Percentiles rank a stretch among this genome's conserved stretches.
phyloP scores from a whole-genome alignment of 2,888 invertebrate species.

The Plebejus argus region DNA sequence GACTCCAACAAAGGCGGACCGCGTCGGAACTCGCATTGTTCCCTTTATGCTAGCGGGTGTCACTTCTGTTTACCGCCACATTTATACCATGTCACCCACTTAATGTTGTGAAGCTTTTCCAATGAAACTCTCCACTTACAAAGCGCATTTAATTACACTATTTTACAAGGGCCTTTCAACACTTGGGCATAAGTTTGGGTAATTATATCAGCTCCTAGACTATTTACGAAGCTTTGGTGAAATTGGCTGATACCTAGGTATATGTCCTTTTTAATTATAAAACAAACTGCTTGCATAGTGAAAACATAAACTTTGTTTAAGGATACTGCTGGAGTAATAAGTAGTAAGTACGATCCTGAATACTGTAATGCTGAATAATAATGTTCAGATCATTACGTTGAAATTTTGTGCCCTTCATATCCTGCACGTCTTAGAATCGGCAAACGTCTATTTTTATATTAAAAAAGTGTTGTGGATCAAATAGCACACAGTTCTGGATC shows the following conservation, averaged over 20 bases:
- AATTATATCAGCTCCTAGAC: neutral
- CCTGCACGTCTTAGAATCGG: no score
- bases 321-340: no score
- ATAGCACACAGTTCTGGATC: no score
- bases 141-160: conserved; percentile 32
- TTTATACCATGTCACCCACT: conserved; percentile 58
- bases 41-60: conserved; percentile 63
- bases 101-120: conserved; percentile 47
- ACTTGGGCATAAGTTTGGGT: neutral
- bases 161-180: neutral
- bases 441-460: no score
- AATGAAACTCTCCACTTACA: conserved; percentile 43
- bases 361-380: no score
- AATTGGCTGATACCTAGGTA: neutral
- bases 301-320: no score
- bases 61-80: conserved; percentile 55
- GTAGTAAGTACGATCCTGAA: no score
- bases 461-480: no score
- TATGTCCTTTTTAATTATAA: no score
- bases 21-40: conserved; percentile 72
- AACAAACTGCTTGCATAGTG: no score
- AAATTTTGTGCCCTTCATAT: no score
- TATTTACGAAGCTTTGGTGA: neutral
- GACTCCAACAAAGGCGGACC: conserved; percentile 66
- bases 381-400: no score